phyloP scores from a whole-genome alignment of 2,888 invertebrate genomes.

The Cryptus viduatorius region DNA sequence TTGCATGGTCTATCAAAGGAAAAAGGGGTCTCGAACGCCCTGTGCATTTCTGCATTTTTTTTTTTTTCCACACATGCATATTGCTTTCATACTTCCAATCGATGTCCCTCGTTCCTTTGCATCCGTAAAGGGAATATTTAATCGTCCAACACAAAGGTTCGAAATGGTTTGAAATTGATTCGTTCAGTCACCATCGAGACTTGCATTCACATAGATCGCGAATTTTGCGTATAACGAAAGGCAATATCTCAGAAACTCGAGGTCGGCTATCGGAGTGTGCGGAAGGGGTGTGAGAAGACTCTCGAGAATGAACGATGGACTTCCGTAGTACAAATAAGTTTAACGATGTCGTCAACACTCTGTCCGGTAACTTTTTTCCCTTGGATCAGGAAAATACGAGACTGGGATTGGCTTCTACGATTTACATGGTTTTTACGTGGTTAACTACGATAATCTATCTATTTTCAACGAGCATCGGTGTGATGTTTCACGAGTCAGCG shows the following conservation, averaged over 20 bases:
- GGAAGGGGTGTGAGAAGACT: neutral
- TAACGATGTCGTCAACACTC: slow-evolving; percentile 66
- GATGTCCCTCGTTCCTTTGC: neutral
- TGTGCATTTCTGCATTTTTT: no score
- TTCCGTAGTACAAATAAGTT: slow-evolving; percentile 68
- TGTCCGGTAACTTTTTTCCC: slow-evolving; percentile 72
- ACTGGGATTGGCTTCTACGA: neutral
- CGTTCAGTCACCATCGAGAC: slow-evolving; percentile 8
- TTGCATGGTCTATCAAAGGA: no score
- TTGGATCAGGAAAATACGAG: slow-evolving; percentile 5
- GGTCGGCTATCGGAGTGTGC: neutral
- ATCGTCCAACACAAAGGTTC: neutral
- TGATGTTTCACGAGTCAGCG: slow-evolving; percentile 56
- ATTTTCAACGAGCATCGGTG: slow-evolving; percentile 13
- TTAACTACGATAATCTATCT: slow-evolving; percentile 48
- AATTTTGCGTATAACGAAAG: neutral
- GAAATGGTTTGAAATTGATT: neutral
- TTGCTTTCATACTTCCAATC: no score
- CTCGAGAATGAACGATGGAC: slow-evolving; percentile 62
- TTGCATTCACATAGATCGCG: neutral
- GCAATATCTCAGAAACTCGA: no score
- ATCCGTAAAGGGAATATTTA: neutral
- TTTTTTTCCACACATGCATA: no score
- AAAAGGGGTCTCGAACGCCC: no score
- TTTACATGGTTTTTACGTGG: slow-evolving; percentile 68